phyloP scores from a whole-genome alignment of 2,797 vertebrate species.

The Holocentrus rufus region DNA sequence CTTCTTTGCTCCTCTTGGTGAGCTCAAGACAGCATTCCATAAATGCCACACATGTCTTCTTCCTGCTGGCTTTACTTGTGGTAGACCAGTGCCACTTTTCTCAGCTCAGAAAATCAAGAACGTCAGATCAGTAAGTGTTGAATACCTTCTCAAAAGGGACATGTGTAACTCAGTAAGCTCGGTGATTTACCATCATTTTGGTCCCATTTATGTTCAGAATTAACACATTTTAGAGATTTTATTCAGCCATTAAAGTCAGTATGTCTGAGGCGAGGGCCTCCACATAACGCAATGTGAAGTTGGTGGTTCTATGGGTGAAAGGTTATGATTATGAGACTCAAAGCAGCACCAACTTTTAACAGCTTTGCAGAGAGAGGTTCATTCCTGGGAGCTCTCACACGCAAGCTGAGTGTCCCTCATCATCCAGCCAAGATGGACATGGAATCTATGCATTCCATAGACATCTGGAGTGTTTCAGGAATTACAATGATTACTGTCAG shows the following conservation, averaged over 20 bases:
- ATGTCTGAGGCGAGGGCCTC: constrained; percentile 23
- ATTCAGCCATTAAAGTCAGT: constrained; percentile 18
- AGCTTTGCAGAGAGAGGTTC: constrained; percentile 29
- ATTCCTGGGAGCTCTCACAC: constrained; percentile 39
- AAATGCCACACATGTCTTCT: constrained; percentile 73
- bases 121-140: constrained; percentile 53
- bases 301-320: constrained; percentile 56
- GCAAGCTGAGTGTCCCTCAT: constrained; percentile 35
- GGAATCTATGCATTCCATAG: constrained; percentile 61
- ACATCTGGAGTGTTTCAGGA: constrained; percentile 65
- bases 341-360: constrained; percentile 41
- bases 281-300: constrained; percentile 19
- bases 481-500: constrained; percentile 40
- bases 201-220: constrained; percentile 31
- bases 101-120: constrained; percentile 50
- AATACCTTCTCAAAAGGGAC: constrained; percentile 53
- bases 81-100: constrained; percentile 74
- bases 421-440: constrained; percentile 21
- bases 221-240: constrained; percentile 47
- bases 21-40: constrained; percentile 71
- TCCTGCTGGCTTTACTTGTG: constrained; percentile 71
- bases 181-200: constrained; percentile 49
- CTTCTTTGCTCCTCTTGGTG: constrained; percentile 51
- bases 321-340: constrained; percentile 58
- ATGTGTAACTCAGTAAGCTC: constrained; percentile 44